Evolutionary conservation across 2,888 invertebrate species (phyloP).

Genomic region (Acanthosepion esculentum): DNA sequence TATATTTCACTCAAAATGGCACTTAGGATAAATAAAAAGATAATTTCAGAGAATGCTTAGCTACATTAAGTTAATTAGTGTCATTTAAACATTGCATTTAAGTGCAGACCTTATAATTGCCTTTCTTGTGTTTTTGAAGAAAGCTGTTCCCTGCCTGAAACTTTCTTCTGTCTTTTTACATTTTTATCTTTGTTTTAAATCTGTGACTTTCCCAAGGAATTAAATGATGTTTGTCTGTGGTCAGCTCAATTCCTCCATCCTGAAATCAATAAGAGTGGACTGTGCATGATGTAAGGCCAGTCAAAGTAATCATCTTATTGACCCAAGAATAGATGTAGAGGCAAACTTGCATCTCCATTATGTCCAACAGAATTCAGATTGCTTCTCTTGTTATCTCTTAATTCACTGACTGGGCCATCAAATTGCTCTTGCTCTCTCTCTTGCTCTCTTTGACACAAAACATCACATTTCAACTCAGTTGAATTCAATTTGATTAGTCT

Average conservation of each 20-base stretch:
- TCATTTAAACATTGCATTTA: neutral
- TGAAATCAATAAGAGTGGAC: neutral
- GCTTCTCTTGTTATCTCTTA: neutral
- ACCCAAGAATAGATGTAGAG: constrained; percentile 15
- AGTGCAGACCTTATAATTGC: neutral
- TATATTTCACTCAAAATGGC: too few relatives aligned
- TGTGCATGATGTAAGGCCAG: neutral
- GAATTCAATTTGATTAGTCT: too few relatives aligned
- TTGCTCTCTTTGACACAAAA: too few relatives aligned
- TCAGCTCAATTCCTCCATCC: neutral
- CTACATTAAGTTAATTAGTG: too few relatives aligned
- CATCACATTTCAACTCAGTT: too few relatives aligned
- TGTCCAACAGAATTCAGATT: neutral
- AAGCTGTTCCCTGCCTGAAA: neutral
- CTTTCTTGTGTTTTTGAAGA: neutral
- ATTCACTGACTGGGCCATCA: neutral
- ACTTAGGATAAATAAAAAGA: too few relatives aligned
- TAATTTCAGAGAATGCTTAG: too few relatives aligned
- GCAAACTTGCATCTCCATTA: neutral
- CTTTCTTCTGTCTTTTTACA: neutral
- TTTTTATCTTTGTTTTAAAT: neutral
- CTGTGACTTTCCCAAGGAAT: neutral
- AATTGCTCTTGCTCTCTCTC: too few relatives aligned
- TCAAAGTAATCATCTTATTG: constrained; percentile 17
- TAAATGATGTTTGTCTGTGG: neutral